A percentile compares a stretch with the other conserved stretches of the same genome.
Conservation (phyloP, 2,113 vertebrate genomes). For the Sinocyclocheilus grahami region DNA sequence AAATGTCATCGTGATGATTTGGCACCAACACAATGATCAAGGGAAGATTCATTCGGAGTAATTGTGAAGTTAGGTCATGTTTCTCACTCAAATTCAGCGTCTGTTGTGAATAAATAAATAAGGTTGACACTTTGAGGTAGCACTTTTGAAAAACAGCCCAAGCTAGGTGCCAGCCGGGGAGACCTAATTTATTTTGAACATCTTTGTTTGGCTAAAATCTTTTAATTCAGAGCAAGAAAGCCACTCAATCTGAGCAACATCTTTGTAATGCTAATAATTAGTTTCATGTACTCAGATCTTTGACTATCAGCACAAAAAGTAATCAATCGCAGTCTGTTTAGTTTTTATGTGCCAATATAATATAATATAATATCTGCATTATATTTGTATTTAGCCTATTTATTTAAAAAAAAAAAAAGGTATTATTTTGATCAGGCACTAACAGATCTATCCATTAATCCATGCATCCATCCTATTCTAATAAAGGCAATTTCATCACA, state of each 20-base stretch:
- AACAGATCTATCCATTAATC: too few relatives aligned
- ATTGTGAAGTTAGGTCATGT: conserved; percentile 39
- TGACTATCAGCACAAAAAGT: not conserved
- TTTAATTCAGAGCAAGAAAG: not conserved
- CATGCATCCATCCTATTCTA: too few relatives aligned
- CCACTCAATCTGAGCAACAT: not conserved
- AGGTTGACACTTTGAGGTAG: conserved; percentile 8
- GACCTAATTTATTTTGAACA: not conserved
- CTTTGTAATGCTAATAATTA: not conserved
- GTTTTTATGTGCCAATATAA: not conserved
- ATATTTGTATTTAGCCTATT: too few relatives aligned
- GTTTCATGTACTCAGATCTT: not conserved
- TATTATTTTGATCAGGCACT: too few relatives aligned
- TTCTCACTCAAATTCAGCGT: conserved; percentile 5
- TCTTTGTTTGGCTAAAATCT: not conserved
- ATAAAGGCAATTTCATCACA: too few relatives aligned
- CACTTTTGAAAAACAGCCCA: not conserved
- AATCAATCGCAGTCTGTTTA: not conserved
- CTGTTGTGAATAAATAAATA: conserved; percentile 10
- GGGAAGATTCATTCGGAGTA: conserved; percentile 49
- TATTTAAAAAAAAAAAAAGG: too few relatives aligned
- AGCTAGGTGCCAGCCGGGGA: not conserved
- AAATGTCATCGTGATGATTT: conserved; percentile 64
- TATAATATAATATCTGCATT: too few relatives aligned
- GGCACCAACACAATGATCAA: conserved; percentile 59